Base-by-base conservation (phyloP, 2,888 invertebrate species). In the Bellardia bayeri region DNA sequence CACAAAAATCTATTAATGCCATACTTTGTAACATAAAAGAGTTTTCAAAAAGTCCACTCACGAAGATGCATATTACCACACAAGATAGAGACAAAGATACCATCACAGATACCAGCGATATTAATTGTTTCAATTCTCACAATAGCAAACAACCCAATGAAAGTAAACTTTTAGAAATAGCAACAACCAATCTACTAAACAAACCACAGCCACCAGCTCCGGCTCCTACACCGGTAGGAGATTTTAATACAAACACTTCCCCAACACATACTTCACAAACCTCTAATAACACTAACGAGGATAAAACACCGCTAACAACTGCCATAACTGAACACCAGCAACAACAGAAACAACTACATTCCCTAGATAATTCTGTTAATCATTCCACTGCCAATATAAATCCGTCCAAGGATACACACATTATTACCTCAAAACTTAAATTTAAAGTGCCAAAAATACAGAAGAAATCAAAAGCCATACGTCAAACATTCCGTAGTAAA, bases 401-500 rank as follows among this genome's bases (percentile, higher is more conserved):
- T 89, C 92, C 92, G 90, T 91, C 91, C 91, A 92, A 92, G 83
- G 86, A 86, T 61, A 83, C 86, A 76, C 76, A 82, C 58, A 56
- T 58, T 72, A 58, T 75, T 86, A 66, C 89, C 74, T 90, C 91
- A 86, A 92, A 91, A 89, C 90, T 91, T 85, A 93, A 91, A 89
- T 90, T 91, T 30, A 93, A 93, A 91, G 91, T 92, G 90, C 92
- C 93, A 88, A 93, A 93, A 89, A 91, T 93, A 85, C 91, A 91
- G 87, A 93, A 93, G 90, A 93, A 93, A 90, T 91, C 92, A 23
- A 93, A 93, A 91, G 91, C 91, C 82, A 91, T 93, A 66, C 91
- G 92, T 45, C 92, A 93, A 64, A 93, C 93, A 89, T 93, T 94
- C 90, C 93, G 93, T 74, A 90, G 91, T 82, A 93, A 93, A 82